Percentiles rank a stretch among this genome's conserved stretches.
Evolutionary conservation across 2,888 invertebrate genomes (phyloP).

Genomic region (Tachina fera): DNA sequence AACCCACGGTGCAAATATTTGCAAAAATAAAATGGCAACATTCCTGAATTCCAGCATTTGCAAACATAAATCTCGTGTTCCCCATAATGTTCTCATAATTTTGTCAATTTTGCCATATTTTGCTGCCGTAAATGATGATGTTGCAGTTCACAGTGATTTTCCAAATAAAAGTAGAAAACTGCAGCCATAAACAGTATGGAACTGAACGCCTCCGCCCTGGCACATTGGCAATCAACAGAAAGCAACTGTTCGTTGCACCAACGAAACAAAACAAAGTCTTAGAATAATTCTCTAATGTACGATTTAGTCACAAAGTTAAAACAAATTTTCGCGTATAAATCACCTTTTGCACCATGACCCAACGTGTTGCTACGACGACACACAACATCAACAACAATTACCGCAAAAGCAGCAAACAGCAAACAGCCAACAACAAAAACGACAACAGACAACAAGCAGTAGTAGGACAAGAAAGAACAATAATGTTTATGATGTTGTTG

Average conservation of each 20-base stretch:
- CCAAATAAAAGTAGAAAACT: slow-evolving; percentile 36
- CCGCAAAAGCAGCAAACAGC: slow-evolving; percentile 49
- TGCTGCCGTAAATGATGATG: slow-evolving; percentile 60
- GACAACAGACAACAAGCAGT: slow-evolving; percentile 48
- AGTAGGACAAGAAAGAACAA: slow-evolving; percentile 67
- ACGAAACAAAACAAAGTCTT: slow-evolving; percentile 6
- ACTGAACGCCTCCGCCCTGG: slow-evolving; percentile 68
- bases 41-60: slow-evolving; percentile 45
- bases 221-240: slow-evolving; percentile 56
- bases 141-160: slow-evolving; percentile 54
- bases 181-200: slow-evolving; percentile 51
- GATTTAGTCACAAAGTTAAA: slow-evolving; percentile 64
- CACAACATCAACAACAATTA: slow-evolving; percentile 68
- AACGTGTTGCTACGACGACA: slow-evolving; percentile 70
- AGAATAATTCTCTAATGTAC: slow-evolving; percentile 54
- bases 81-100: slow-evolving; percentile 64
- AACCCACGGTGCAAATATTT: background rate
- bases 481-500: slow-evolving; percentile 64
- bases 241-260: slow-evolving; percentile 26
- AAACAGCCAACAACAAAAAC: slow-evolving; percentile 35
- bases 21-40: background rate
- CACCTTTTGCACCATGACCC: slow-evolving; percentile 72
- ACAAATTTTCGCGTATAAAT: slow-evolving; percentile 72
- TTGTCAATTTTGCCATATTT: slow-evolving; percentile 53
- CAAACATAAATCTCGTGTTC: slow-evolving; percentile 65